phyloP scores from a whole-genome alignment of 2,888 invertebrate species.

The Minunthozetes semirufus region DNA sequence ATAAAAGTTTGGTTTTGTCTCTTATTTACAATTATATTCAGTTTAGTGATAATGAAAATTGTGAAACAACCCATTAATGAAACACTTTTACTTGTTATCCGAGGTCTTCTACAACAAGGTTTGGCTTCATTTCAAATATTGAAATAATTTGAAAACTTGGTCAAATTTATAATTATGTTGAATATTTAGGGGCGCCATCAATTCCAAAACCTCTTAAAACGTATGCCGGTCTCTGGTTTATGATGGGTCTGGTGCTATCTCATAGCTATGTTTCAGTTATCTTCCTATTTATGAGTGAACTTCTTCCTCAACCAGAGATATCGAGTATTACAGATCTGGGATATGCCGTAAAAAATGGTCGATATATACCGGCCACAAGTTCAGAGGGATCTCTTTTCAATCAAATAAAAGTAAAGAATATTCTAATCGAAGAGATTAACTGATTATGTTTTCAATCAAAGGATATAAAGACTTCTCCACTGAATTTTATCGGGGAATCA shows the following conservation, averaged over 20 bases:
- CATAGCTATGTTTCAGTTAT: constrained; percentile 9
- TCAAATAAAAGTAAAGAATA: background rate
- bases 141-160: background rate
- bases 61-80: background rate
- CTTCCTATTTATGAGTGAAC: constrained; percentile 13
- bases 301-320: background rate
- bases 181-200: background rate
- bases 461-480: background rate
- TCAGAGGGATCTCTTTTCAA: background rate
- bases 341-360: background rate
- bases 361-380: constrained; percentile 9
- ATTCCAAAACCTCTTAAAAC: background rate
- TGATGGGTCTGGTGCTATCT: background rate
- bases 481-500: background rate
- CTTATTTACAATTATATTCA: background rate
- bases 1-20: background rate
- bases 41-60: background rate
- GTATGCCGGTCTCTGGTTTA: background rate
- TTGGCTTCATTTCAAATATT: background rate
- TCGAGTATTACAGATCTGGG: background rate
- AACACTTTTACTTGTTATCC: background rate
- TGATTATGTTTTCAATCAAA: background rate
- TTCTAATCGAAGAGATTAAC: background rate
- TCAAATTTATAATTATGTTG: background rate
- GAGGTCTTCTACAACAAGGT: background rate